Base-by-base conservation (phyloP, 35 echinoderm and acorn worm species). In the Apostichopus parvimensis region DNA sequence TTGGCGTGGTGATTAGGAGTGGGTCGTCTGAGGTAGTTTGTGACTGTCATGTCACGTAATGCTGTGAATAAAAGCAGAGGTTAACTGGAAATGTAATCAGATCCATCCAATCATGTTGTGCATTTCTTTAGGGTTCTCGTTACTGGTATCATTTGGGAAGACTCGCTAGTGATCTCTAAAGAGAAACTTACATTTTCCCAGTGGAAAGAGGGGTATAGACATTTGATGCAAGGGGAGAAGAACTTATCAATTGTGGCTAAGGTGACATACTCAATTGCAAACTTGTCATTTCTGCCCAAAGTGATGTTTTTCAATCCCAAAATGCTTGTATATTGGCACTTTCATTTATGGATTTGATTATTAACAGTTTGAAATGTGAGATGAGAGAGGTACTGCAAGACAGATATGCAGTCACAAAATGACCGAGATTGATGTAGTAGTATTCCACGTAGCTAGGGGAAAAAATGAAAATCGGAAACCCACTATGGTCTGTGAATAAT, bases 31-130 rank as follows among this genome's bases (percentile, higher is more conserved):
- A 75, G 71, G 71, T 75, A 22, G 71, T 75, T 75, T 75, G 71
- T 7, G 71, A 75, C 71, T 75, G 71, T 18, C 71, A 75, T 75
- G 71, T 75, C 71, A 75, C 20, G 71, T 75, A 75, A 75, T 75
- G 71, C 71, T 75, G 15, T 7, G 71, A 75, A 22, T 75, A 21
- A 75, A 75, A 75, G 17, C 7, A 75, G 71, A 75, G 71, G n/a
- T 75, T 75, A 75, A 75, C 71, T 75, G 71, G 71, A 75, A 75
- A 75, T 75, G 71, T 75, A 75, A 75, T 75, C 71, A 75, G 71
- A 75, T 18, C 15, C n/a, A n/a, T 75, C 71, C 71, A 28, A 25
- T 25, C 24, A 25, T 25, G 24, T 25, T 75, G 71, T 18, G 71
- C 20, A 18, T 75, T 75, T 75, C 71, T 22, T 18, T 75, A 75